These are phyloP conservation scores for Aethina tumida DNA, from an alignment of 1,140 invertebrate species.

Conservation along the genomic window DNA sequence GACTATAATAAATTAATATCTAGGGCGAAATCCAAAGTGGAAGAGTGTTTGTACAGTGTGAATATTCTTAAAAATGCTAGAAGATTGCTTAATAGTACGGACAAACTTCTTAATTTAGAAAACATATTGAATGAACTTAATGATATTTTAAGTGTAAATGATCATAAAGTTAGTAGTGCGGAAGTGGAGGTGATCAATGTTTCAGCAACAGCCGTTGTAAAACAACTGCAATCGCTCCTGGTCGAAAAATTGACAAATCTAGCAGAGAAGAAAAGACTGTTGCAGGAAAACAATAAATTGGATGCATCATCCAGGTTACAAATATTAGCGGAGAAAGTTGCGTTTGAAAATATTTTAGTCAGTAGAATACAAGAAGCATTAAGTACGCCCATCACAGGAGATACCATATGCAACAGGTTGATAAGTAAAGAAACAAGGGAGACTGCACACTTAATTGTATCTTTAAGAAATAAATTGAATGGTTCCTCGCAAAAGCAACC, in stretches of 20 bases:
- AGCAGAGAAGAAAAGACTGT: slow-evolving; percentile 46
- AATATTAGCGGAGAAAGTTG: slow-evolving; percentile 62
- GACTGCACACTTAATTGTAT: slow-evolving; percentile 62
- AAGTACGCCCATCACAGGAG: slow-evolving; percentile 37
- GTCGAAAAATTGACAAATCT: slow-evolving; percentile 54
- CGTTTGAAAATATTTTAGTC: slow-evolving; percentile 62
- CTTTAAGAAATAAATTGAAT: slow-evolving; percentile 53
- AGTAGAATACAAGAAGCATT: slow-evolving; percentile 34
- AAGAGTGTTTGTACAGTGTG: slow-evolving; percentile 26
- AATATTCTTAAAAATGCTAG: slow-evolving; percentile 20
- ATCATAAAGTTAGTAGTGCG: slow-evolving; percentile 37
- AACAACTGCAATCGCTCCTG: slow-evolving; percentile 53
- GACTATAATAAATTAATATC: slow-evolving; percentile 7
- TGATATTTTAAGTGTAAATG: slow-evolving; percentile 44
- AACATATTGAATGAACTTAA: slow-evolving; percentile 47
- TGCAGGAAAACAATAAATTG: slow-evolving; percentile 51
- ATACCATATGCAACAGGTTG: slow-evolving; percentile 43
- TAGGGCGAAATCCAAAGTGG: slow-evolving; percentile 28
- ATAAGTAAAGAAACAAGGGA: slow-evolving; percentile 53
- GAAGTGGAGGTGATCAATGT: slow-evolving; percentile 41
- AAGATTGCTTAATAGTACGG: slow-evolving; percentile 12
- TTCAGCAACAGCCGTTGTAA: slow-evolving; percentile 49
- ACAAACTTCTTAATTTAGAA: slow-evolving; percentile 44
- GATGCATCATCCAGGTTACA: slow-evolving; percentile 54
- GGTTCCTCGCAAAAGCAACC: slow-evolving; percentile 43